Evolutionary conservation across 2,113 vertebrate species (phyloP), one percentile per base, ranked within the genome.

Genomic region (Hippopotamus amphibius): DNA sequence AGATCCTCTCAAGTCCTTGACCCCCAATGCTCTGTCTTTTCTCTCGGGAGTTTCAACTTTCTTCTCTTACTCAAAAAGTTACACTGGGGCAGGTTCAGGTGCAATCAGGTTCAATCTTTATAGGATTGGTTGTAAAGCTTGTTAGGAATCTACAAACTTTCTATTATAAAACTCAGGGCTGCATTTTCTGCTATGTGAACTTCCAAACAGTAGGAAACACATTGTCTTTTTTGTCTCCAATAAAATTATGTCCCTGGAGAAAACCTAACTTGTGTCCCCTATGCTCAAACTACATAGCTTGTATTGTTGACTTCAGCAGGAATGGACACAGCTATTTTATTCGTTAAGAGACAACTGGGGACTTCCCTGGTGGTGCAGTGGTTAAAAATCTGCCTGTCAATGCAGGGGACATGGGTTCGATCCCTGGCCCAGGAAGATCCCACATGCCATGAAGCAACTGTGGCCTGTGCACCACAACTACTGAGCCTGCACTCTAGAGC

Each of bases 41-140:
- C 76, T 96, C 79, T 92, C 13, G 57, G 17, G 53, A 43, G 17
- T 71, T 80, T 72, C 57, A 41, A 92, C 28, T 72, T 80, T 91
- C 77, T 92, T 92, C 68, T 96, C 57, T 93, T 63, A 41, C 74
- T 95, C 66, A 94, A 10, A 86, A 72, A 50, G 46, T 84, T 87
- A 93, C 12, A 37, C n/a, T 12, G 17, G 74, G 50, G 81, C 85
- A 82, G 72, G 68, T 28, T 41, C 61, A 86, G 88, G 65, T 43
- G 4, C 50, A 84, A 33, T 30, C 8, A 48, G 28, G 24, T 43
- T 93, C 57, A 57, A 0, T 83, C 41, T 28, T n/a, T 71, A 26
- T 0, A n/a, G 66, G 30, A 76, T 16, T 82, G 88, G 63, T 3
- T 92, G 83, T 88, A 92, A 90, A 85, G 22, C 14, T 88, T 43